Conservation (phyloP, 2,797 vertebrate genomes). For the Diglossa cyanea region DNA sequence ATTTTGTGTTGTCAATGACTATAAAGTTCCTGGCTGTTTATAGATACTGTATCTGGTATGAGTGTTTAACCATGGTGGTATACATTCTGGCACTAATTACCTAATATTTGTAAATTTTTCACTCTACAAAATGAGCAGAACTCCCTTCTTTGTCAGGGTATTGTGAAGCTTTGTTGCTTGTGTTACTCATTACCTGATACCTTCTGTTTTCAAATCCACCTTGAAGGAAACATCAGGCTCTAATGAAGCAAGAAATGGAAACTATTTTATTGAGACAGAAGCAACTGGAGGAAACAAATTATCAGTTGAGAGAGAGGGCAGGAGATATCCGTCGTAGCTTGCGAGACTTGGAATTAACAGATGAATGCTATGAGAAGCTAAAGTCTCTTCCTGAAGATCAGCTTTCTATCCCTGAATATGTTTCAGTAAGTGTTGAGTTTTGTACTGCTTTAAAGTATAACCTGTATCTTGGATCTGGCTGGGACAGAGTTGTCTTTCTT, state of each 20-base stretch:
- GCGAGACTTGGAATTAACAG: slow-evolving; percentile 87
- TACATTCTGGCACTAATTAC: not conserved
- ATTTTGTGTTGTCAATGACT: not conserved
- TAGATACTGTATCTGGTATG: not conserved
- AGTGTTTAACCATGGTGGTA: not conserved
- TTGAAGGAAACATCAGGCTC: slow-evolving; percentile 87
- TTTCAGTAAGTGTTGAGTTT: slow-evolving; percentile 83
- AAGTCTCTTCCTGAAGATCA: slow-evolving; percentile 87
- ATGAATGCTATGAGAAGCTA: slow-evolving; percentile 85
- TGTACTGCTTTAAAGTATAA: not conserved
- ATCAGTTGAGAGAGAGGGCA: slow-evolving; percentile 86
- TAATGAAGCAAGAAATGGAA: slow-evolving; percentile 96
- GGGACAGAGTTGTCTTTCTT: not conserved
- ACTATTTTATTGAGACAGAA: slow-evolving; percentile 89
- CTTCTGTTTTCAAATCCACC: slow-evolving; percentile 11
- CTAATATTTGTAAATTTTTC: not conserved
- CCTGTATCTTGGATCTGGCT: not conserved
- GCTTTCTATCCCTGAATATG: slow-evolving; percentile 91
- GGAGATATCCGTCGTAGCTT: slow-evolving; percentile 88
- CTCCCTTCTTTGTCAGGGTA: not conserved
- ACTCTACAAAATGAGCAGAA: not conserved
- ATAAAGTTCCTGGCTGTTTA: not conserved
- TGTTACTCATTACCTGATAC: not conserved
- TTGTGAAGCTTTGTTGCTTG: not conserved
- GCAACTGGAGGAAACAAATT: slow-evolving; percentile 92